A percentile compares a stretch with the other conserved stretches of the same genome.
Conservation (phyloP, 2,888 invertebrate genomes). For the Brachyptera putata region DNA sequence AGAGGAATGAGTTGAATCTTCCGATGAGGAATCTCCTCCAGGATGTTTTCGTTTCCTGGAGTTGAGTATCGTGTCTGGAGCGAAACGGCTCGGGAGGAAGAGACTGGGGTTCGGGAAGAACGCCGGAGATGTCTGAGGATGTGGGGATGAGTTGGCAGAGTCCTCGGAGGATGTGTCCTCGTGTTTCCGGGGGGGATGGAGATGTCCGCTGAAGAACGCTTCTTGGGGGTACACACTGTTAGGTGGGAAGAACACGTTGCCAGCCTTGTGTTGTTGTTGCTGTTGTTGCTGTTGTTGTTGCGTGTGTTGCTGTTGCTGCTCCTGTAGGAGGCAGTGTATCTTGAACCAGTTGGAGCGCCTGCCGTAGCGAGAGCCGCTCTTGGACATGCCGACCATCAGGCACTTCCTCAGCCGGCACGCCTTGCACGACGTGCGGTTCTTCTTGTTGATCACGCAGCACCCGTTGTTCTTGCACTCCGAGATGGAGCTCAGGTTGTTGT, state of each 20-base stretch:
- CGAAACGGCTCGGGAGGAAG: slow-evolving; percentile 11
- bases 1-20: slow-evolving; percentile 18
- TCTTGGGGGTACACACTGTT: slow-evolving; percentile 46
- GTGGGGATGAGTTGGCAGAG: slow-evolving; percentile 8
- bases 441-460: slow-evolving; percentile 86
- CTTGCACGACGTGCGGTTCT: slow-evolving; percentile 88
- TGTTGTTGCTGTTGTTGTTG: slow-evolving; percentile 22
- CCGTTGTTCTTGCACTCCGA: slow-evolving; percentile 91
- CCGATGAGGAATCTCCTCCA: slow-evolving; percentile 13
- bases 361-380: slow-evolving; percentile 86
- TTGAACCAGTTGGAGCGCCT: slow-evolving; percentile 91
- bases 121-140: slow-evolving; percentile 10
- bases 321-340: slow-evolving; percentile 83
- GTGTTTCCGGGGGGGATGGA: slow-evolving; percentile 45
- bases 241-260: slow-evolving; percentile 41
- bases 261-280: slow-evolving; percentile 17
- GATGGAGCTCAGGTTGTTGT: slow-evolving; percentile 84
- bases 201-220: slow-evolving; percentile 18
- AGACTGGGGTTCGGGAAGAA: slow-evolving; percentile 13
- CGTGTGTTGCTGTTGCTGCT: slow-evolving; percentile 52
- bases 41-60: slow-evolving; percentile 9
- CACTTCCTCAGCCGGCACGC: slow-evolving; percentile 85
- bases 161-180: slow-evolving; percentile 45
- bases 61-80: slow-evolving; percentile 7
- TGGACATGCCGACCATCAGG: slow-evolving; percentile 84